Percentiles rank a stretch among this genome's conserved stretches.
Conservation (phyloP, 2,888 invertebrate species). For the Colletes collaris region DNA sequence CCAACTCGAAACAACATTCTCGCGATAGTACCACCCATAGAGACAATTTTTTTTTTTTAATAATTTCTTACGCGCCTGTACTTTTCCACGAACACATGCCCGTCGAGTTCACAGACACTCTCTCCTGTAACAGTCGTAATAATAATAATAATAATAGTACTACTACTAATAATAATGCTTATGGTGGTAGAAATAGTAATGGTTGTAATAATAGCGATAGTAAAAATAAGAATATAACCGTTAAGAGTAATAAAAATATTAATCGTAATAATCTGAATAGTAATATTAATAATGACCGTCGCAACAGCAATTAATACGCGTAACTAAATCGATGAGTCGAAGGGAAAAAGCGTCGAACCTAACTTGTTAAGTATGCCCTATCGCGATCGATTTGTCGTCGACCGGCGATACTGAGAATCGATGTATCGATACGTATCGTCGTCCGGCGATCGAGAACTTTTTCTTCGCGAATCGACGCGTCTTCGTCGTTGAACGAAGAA, state of each 20-base stretch:
- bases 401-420: slow-evolving; percentile 3
- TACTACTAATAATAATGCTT: slow-evolving; percentile 36
- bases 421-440: too few relatives aligned
- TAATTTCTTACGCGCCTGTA: background rate
- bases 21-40: background rate
- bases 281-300: slow-evolving; percentile 54
- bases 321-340: slow-evolving; percentile 62
- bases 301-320: slow-evolving; percentile 57
- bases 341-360: slow-evolving; percentile 37
- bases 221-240: slow-evolving; percentile 26
- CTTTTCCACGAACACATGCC: slow-evolving; percentile 22
- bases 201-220: slow-evolving; percentile 17
- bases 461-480: background rate
- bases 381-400: slow-evolving; percentile 40
- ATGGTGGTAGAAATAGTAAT: slow-evolving; percentile 4
- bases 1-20: background rate
- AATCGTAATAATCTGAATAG: slow-evolving; percentile 41
- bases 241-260: slow-evolving; percentile 46
- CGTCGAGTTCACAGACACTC: slow-evolving; percentile 27
- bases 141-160: slow-evolving; percentile 23
- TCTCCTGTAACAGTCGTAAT: slow-evolving; percentile 36
- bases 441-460: background rate
- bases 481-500: background rate
- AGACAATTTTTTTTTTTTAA: background rate
- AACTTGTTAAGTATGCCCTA: slow-evolving; percentile 44